Conservation (phyloP, 1,140 invertebrate genomes). For the Drosophila kohkoa region DNA sequence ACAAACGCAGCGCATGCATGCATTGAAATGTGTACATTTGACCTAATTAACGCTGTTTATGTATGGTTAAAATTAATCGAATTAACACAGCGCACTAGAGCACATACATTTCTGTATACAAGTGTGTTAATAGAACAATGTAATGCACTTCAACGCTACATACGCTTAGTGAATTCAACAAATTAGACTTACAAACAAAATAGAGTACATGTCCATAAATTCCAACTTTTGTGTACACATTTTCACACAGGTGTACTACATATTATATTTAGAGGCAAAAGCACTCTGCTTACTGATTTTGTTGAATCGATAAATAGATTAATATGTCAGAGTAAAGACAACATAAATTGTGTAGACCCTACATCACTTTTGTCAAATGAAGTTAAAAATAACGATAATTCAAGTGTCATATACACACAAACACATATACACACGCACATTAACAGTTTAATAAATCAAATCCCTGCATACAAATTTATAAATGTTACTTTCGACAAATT, state of each 20-base stretch:
- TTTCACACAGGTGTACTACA: background rate
- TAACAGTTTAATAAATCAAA: slow-evolving; percentile 8
- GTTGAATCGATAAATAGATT: slow-evolving; percentile 39
- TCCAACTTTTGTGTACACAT: background rate
- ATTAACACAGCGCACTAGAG: slow-evolving; percentile 2
- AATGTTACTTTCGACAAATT: background rate
- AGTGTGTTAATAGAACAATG: background rate
- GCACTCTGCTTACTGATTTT: slow-evolving; percentile 6
- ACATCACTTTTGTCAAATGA: background rate
- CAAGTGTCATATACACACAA: slow-evolving; percentile 1
- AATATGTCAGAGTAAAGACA: background rate
- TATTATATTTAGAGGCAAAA: background rate
- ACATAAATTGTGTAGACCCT: background rate
- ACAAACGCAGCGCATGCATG: background rate
- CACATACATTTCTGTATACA: background rate
- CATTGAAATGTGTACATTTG: slow-evolving; percentile 1
- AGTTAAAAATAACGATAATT: slow-evolving; percentile 16
- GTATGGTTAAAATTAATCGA: slow-evolving; percentile 4
- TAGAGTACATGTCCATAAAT: background rate
- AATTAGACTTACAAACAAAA: background rate
- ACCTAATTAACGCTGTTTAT: slow-evolving; percentile 22
- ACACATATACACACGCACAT: background rate
- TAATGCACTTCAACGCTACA: background rate
- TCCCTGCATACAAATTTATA: background rate
- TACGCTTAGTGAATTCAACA: background rate